Conservation (phyloP, 2,113 vertebrate genomes). For the Hypocryptadius cinnamomeus region DNA sequence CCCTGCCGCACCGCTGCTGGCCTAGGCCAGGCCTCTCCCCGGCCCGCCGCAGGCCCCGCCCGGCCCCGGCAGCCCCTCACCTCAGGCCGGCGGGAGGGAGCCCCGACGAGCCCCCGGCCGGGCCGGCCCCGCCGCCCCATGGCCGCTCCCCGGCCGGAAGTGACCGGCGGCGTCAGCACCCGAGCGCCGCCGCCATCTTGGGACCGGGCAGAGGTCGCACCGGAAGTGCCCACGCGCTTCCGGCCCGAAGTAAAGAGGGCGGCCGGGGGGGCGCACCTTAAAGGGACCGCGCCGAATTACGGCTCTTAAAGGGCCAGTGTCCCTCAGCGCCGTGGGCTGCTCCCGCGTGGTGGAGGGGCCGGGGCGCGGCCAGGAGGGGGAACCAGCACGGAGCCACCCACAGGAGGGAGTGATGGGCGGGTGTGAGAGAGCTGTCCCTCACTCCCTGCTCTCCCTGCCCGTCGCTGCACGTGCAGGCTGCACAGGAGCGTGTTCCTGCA, state of each 20-base stretch:
- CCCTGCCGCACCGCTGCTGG: background rate
- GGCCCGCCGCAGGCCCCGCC: background rate
- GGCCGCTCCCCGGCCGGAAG: slow-evolving; percentile 49
- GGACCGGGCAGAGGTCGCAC: background rate
- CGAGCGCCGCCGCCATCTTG: background rate
- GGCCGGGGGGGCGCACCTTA: background rate
- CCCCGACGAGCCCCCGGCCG: background rate
- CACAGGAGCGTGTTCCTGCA: background rate
- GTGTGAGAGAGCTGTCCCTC: background rate
- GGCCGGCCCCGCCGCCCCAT: background rate
- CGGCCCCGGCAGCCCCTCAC: background rate
- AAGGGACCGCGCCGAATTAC: background rate
- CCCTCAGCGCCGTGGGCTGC: fast-evolving
- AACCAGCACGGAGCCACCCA: background rate
- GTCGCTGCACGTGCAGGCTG: fast-evolving
- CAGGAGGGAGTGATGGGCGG: background rate
- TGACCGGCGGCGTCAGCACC: background rate
- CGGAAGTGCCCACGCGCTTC: fast-evolving
- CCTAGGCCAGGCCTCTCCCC: background rate
- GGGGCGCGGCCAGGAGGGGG: background rate
- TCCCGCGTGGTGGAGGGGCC: no score
- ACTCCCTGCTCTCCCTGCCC: fast-evolving
- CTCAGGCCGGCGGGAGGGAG: background rate
- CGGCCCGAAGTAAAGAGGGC: background rate
- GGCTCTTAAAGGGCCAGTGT: background rate